Evolutionary conservation across 2,888 invertebrate genomes (phyloP).

Genomic region (Eilema sororculum): DNA sequence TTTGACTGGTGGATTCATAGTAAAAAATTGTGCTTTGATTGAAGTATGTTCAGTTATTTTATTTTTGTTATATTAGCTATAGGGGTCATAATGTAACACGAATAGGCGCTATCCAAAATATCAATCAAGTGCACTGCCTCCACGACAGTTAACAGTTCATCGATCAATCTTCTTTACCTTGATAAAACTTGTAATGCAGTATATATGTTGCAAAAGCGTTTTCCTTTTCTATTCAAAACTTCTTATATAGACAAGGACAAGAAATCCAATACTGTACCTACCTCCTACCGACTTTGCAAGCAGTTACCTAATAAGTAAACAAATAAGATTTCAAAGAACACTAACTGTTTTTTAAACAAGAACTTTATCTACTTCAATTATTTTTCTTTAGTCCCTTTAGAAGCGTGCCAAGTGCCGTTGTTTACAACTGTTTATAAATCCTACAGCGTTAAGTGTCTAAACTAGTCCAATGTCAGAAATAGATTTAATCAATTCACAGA

Average conservation of each 20-base stretch:
- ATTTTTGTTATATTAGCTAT: not conserved
- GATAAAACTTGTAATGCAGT: no score
- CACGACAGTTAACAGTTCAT: no score
- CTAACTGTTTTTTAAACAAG: not conserved
- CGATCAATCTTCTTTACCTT: no score
- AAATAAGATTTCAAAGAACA: constrained; percentile 3
- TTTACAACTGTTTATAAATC: constrained; percentile 68
- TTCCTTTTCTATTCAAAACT: no score
- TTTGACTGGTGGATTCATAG: not conserved
- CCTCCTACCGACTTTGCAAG: not conserved
- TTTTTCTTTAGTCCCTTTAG: constrained; percentile 36
- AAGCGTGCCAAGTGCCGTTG: constrained; percentile 55
- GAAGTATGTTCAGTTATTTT: not conserved
- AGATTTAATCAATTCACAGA: constrained; percentile 37
- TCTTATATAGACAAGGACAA: not conserved
- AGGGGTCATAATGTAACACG: not conserved
- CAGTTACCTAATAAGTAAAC: not conserved
- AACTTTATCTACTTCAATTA: not conserved
- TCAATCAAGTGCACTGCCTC: no score
- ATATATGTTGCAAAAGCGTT: no score
- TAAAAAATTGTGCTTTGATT: not conserved
- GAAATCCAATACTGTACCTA: not conserved
- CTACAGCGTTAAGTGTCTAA: constrained; percentile 44
- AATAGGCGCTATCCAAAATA: no score
- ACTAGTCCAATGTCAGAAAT: constrained; percentile 34